Evolutionary conservation across 2,113 vertebrate species (phyloP).

Genomic region (Genyomyrus donnyi): DNA sequence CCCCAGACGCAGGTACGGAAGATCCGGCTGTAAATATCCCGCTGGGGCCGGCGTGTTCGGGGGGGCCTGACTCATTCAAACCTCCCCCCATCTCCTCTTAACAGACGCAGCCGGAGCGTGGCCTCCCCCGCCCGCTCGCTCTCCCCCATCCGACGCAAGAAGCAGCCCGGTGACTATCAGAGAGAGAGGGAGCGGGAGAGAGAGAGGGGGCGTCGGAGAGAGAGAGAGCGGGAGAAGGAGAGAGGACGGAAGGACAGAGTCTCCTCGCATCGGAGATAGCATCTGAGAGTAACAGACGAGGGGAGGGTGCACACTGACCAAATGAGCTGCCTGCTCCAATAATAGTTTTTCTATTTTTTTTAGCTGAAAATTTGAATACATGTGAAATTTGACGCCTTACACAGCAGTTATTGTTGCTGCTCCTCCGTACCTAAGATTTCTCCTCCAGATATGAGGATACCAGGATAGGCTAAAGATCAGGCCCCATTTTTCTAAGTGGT

Average conservation of each 20-base stretch:
- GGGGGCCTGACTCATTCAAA: neutral
- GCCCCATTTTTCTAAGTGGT: neutral
- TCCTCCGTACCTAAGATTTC: neutral
- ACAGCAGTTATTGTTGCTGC: neutral
- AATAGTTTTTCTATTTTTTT: neutral
- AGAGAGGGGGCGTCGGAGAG: neutral
- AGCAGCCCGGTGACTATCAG: neutral
- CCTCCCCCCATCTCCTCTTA: slow-evolving; percentile 24
- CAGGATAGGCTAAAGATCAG: neutral
- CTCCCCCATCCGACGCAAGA: neutral
- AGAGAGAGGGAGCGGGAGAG: neutral
- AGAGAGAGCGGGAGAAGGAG: neutral
- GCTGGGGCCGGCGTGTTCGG: slow-evolving; percentile 18
- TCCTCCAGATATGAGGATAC: neutral
- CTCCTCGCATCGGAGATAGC: slow-evolving; percentile 24
- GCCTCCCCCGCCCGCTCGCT: neutral
- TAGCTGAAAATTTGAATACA: neutral
- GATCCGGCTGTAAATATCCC: neutral
- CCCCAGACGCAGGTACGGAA: slow-evolving; percentile 33
- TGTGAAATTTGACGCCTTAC: neutral
- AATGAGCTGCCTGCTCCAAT: neutral
- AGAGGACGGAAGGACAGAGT: neutral
- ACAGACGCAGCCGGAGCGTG: slow-evolving; percentile 24
- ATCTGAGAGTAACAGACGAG: no score
- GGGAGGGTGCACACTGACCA: neutral